Base-by-base conservation (phyloP, 2,888 invertebrate species). In the Leptinotarsa tumamoca region DNA sequence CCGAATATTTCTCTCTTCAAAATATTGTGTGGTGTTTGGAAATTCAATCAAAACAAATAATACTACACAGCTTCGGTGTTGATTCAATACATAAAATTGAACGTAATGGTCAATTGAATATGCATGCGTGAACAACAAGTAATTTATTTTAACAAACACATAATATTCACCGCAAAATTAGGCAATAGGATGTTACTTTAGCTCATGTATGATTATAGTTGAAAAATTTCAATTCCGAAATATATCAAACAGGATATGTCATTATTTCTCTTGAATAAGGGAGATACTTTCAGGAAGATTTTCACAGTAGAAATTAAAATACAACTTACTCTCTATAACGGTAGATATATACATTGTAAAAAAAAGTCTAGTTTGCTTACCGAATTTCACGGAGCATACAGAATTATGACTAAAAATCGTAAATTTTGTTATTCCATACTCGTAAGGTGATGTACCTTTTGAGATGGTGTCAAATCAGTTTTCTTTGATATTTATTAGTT, bases 41-140 rank as follows among this genome's bases (percentile, higher is more conserved):
- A 80, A 83, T 80, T 80, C 79, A 82, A 82, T 83, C 79, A 78
- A 77, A 78, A 78, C 79, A 78, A 80, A 79, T 80, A 80, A 81
- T 80, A 79, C 77, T 79, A 78, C 80, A 79, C 72, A 71, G 75
- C 72, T 74, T 71, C 78, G 75, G 81, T 77, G 79, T 80, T 83
- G 81, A 80, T 83, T 80, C 80, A 80, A 78, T 79, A 77, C 80
- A 80, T 82, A 82, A 83, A 83, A 82, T 79, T 78, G 80, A 80
- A 75, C 80, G 82, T 83, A 82, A 85, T 84, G 84, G 83, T 84
- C 85, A 84, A 84, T 85, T 85, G 84, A 84, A 85, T 84, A 84
- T 83, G 84, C 83, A 84, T 83, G 84, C 82, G 81, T 83, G 82
- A 82, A 80, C 83, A 79, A 81, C 80, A 83, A 84, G 83, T 84